Evolutionary conservation across 2,888 invertebrate genomes (phyloP).

Genomic region (Athripsodes cinereus): DNA sequence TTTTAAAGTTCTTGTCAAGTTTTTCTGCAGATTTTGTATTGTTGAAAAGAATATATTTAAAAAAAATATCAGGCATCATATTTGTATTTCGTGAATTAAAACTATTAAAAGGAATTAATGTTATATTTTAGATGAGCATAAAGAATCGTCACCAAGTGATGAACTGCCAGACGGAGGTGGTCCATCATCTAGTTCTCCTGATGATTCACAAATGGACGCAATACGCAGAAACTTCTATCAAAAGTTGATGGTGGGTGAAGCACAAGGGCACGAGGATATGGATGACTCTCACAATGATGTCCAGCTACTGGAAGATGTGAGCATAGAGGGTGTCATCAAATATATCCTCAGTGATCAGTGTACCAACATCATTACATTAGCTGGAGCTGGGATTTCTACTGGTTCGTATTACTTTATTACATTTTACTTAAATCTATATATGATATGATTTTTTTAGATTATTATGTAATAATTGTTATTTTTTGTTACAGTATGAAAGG

Average conservation of each 20-base stretch:
- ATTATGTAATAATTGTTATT: constrained; percentile 15
- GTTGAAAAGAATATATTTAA: too few relatives aligned
- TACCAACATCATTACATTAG: constrained; percentile 85
- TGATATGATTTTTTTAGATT: too few relatives aligned
- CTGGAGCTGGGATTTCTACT: constrained; percentile 95
- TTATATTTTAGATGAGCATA: constrained; percentile 10
- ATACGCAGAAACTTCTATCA: constrained; percentile 59
- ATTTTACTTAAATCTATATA: neutral
- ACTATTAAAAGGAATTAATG: too few relatives aligned
- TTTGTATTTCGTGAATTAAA: too few relatives aligned
- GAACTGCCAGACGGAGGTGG: constrained; percentile 5
- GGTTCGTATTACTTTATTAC: constrained; percentile 53
- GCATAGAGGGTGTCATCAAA: constrained; percentile 69
- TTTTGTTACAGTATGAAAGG: constrained; percentile 14
- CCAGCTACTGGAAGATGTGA: constrained; percentile 60
- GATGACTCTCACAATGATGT: constrained; percentile 31
- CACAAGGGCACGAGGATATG: constrained; percentile 33
- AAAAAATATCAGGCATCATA: too few relatives aligned
- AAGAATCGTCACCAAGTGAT: constrained; percentile 10
- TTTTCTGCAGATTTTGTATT: too few relatives aligned
- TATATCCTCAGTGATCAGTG: constrained; percentile 73
- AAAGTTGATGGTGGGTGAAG: constrained; percentile 55
- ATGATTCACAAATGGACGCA: constrained; percentile 54
- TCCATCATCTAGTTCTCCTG: constrained; percentile 28
- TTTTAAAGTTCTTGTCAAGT: too few relatives aligned